A percentile compares a stretch with the other conserved stretches of the same genome.
Evolutionary conservation across 2,888 invertebrate species (phyloP).

Genomic region (Caenorhabditis wallacei): DNA sequence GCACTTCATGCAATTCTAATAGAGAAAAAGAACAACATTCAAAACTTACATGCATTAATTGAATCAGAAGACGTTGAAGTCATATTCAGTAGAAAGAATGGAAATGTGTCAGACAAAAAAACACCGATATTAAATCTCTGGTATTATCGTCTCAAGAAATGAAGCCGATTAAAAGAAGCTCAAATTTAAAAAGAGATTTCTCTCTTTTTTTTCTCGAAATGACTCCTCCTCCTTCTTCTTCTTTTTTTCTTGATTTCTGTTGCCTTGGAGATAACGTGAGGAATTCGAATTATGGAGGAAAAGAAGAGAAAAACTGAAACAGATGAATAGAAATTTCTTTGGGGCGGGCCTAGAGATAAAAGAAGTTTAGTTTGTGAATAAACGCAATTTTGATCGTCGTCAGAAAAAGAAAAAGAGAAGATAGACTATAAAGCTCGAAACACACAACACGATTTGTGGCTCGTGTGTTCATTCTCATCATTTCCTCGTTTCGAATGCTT

Average conservation of each 20-base stretch:
- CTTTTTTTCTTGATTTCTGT: not conserved
- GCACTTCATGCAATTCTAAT: no score
- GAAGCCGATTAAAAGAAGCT: constrained; percentile 41
- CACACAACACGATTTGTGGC: constrained; percentile 51
- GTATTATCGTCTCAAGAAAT: constrained; percentile 33
- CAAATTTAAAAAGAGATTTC: constrained; percentile 33
- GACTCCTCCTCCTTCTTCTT: constrained; percentile 24
- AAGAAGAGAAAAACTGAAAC: constrained; percentile 18
- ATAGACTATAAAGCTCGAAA: constrained; percentile 46
- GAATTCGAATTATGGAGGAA: not conserved
- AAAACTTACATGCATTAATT: constrained; percentile 39
- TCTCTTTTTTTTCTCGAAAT: constrained; percentile 10
- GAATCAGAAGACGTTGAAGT: constrained; percentile 35
- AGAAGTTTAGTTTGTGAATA: constrained; percentile 31
- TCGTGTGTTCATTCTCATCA: constrained; percentile 25
- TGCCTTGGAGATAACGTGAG: constrained; percentile 22
- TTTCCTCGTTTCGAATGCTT: constrained; percentile 6
- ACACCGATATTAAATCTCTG: constrained; percentile 5
- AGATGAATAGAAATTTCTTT: constrained; percentile 4
- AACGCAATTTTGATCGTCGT: constrained; percentile 48
- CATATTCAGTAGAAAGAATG: constrained; percentile 15
- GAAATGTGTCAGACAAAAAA: not conserved
- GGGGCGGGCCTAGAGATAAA: constrained; percentile 9
- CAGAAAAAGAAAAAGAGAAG: constrained; percentile 15
- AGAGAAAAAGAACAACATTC: not conserved